phyloP scores from a whole-genome alignment of 2,113 vertebrate genomes.

The Turnix velox region DNA sequence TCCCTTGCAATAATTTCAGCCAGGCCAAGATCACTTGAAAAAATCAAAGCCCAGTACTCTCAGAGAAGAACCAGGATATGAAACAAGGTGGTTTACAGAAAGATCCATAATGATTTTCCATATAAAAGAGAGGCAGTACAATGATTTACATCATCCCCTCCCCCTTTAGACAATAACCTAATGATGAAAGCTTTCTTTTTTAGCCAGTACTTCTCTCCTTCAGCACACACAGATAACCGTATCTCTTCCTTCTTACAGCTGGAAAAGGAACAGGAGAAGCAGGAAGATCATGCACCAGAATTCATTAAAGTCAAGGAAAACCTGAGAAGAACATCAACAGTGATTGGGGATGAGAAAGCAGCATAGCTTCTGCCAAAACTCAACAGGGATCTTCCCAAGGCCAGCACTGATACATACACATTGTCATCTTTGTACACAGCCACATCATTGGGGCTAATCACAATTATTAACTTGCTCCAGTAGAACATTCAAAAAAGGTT shows the following conservation, averaged over 20 bases:
- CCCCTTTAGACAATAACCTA: neutral
- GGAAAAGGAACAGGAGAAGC: constrained; percentile 82
- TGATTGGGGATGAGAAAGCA: constrained; percentile 75
- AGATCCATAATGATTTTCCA: neutral
- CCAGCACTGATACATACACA: neutral
- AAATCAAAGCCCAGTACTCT: neutral
- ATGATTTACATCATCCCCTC: neutral
- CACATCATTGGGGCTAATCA: neutral
- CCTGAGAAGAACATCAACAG: constrained; percentile 80
- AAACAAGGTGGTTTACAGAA: neutral
- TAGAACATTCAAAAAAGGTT: constrained; percentile 6
- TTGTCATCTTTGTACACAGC: constrained; percentile 41
- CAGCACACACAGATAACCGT: neutral
- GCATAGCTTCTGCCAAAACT: constrained; percentile 65
- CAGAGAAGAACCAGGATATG: neutral
- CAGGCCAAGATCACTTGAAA: neutral
- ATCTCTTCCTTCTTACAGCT: constrained; percentile 71
- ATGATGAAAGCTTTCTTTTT: neutral
- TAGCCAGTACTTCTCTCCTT: neutral
- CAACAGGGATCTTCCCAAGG: neutral
- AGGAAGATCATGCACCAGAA: constrained; percentile 83
- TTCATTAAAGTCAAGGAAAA: constrained; percentile 95
- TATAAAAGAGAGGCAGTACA: neutral
- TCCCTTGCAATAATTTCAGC: neutral
- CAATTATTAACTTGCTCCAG: constrained; percentile 43